phyloP scores from a whole-genome alignment of 1,140 invertebrate genomes.

The Carcinoscorpius rotundicauda region DNA sequence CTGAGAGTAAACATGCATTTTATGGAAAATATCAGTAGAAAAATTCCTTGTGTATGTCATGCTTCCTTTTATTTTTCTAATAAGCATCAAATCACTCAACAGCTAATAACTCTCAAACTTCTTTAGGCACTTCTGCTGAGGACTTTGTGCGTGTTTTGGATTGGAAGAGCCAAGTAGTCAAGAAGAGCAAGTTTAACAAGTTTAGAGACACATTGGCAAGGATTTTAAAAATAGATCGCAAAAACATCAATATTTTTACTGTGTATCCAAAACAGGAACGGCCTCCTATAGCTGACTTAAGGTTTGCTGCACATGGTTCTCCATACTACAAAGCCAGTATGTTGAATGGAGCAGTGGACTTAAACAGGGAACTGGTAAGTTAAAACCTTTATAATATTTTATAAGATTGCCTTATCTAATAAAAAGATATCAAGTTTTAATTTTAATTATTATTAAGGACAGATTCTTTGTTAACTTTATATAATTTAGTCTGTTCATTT shows the following conservation, averaged over 20 bases:
- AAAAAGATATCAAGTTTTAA: too few relatives aligned
- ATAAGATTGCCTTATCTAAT: too few relatives aligned
- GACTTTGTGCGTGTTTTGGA: constrained; percentile 89
- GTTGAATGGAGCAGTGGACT: constrained; percentile 82
- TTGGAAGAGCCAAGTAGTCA: constrained; percentile 62
- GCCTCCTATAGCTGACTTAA: constrained; percentile 79
- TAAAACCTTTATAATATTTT: neutral
- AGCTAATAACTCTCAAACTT: too few relatives aligned
- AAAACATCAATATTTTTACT: constrained; percentile 92
- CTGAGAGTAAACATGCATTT: too few relatives aligned
- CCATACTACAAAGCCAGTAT: constrained; percentile 90
- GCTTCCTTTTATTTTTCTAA: too few relatives aligned
- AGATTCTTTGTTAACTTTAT: too few relatives aligned
- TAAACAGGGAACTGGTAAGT: constrained; percentile 65
- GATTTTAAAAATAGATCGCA: constrained; percentile 62
- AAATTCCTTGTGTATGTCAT: too few relatives aligned
- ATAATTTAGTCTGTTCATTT: too few relatives aligned
- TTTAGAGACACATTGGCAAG: constrained; percentile 72
- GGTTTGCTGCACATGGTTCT: constrained; percentile 89
- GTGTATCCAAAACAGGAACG: constrained; percentile 68
- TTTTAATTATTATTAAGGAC: too few relatives aligned
- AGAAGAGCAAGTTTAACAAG: constrained; percentile 72
- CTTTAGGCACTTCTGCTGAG: constrained; percentile 18
- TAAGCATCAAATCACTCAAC: too few relatives aligned
- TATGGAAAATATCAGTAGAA: too few relatives aligned